Base-by-base conservation (phyloP, 1,140 invertebrate genomes). In the Heliconius himera region DNA sequence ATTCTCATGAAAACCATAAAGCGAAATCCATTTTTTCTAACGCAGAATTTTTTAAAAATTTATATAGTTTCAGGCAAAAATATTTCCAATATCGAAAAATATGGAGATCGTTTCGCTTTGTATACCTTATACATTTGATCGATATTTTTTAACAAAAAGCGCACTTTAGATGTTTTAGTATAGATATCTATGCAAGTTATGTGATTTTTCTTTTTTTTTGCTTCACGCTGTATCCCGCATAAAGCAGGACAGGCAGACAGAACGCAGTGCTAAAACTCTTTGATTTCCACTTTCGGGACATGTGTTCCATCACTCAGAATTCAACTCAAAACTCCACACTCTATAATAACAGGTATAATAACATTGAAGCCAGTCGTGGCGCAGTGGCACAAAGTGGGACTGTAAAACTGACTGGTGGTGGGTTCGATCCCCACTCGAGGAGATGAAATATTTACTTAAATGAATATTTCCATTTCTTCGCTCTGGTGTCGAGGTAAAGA, bases 41-140 rank as follows among this genome's bases (percentile, higher is more conserved):
- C 26, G 2, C 20, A 60, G n/a, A n/a, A 22, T 66, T 66, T 66
- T 66, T 66, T 6, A 26, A 66, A 26, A 66, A 26, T 60, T 5
- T 66, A 66, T 66, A 66, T 66, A 66, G 60, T 29, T 29, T 16
- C 60, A 9, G 60, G 9, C n/a, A 29, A 66, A 66, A 66, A 66
- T 66, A 66, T 66, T 66, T 66, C 60, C 60, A 13, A 66, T 66
- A 66, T 66, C 60, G 26, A 66, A 66, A 66, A 66, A 66, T 66
- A 66, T 66, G 60, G 22, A 66, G 22, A 66, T 66, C 60, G 60
- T 66, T 26, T 11, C 60, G 60, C 60, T 66, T 66, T 66, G 60
- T 66, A 56, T 22, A 56, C 49, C 18, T 51, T 18, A 16, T 29
- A 66, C 11, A 66, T 66, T 66, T 29, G 60, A 29, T 66, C 60